These are phyloP conservation scores for Fukomys damarensis DNA, from an alignment of 2,113 vertebrate genomes.

Conservation along the genomic window DNA sequence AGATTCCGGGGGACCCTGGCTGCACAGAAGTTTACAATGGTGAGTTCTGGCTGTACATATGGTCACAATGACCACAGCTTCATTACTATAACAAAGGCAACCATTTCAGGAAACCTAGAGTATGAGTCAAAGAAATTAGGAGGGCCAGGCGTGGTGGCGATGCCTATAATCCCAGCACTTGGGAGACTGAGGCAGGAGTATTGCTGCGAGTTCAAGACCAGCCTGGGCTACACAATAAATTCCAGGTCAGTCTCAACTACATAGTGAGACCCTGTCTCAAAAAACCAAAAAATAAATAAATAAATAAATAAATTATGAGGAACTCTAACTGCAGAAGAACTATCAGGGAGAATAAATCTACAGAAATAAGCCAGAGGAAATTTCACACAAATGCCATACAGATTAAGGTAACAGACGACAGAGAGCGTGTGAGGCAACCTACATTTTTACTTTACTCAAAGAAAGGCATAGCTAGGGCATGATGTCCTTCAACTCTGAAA, in stretches of 20 bases:
- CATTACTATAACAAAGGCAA: background rate
- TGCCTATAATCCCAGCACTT: too few species aligned
- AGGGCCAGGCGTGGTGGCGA: too few species aligned
- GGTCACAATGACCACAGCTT: background rate
- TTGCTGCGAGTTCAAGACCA: too few species aligned
- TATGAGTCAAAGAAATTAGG: too few species aligned
- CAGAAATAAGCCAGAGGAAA: background rate
- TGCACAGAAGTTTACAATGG: background rate
- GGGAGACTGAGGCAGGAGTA: too few species aligned
- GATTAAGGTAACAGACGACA: background rate
- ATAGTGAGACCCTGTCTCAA: too few species aligned
- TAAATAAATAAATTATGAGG: too few species aligned
- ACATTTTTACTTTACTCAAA: background rate
- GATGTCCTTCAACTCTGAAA: background rate
- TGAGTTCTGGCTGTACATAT: background rate
- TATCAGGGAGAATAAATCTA: background rate
- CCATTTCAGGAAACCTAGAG: background rate
- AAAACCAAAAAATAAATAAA: too few species aligned
- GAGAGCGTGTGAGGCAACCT: background rate
- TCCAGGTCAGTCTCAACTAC: too few species aligned
- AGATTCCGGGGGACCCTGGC: background rate
- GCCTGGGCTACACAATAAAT: too few species aligned
- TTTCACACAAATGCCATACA: background rate
- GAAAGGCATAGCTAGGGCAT: background rate
- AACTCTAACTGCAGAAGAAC: background rate